Percentiles rank a stretch among this genome's conserved stretches.
Conservation (phyloP, 2,797 vertebrate genomes). For the Hozukius guyotensis region DNA sequence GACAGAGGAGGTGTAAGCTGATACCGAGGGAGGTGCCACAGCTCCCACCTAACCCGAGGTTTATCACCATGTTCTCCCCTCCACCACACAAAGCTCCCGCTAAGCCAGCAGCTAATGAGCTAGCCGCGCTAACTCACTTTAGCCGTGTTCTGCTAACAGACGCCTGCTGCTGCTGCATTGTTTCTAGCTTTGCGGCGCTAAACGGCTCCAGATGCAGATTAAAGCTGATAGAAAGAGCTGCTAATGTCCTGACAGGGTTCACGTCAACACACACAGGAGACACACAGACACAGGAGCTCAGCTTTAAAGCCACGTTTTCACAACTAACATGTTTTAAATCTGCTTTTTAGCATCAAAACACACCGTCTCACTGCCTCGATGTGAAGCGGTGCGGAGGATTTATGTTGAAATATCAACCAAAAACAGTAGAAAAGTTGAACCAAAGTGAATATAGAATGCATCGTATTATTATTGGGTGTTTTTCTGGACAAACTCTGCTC, state of each 20-base stretch:
- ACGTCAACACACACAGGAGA: too few relatives aligned
- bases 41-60: slow-evolving; percentile 19
- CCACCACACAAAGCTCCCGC: slow-evolving; percentile 49
- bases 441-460: too few relatives aligned
- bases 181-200: slow-evolving; percentile 2
- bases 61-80: slow-evolving; percentile 51
- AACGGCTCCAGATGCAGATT: slow-evolving; percentile 19
- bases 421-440: too few relatives aligned
- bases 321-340: too few relatives aligned
- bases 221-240: neutral
- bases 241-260: neutral
- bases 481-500: too few relatives aligned
- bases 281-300: too few relatives aligned
- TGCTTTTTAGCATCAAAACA: too few relatives aligned
- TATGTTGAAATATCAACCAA: too few relatives aligned
- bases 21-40: slow-evolving; percentile 24
- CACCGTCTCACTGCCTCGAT: too few relatives aligned
- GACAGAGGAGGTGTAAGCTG: slow-evolving; percentile 31
- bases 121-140: slow-evolving; percentile 42
- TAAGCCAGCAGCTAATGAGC: slow-evolving; percentile 62
- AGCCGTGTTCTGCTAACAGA: slow-evolving; percentile 14
- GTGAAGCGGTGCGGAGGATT: too few relatives aligned
- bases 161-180: neutral
- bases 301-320: too few relatives aligned
- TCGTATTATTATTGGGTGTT: too few relatives aligned